Percentiles rank a stretch among this genome's conserved stretches.
phyloP scores from a whole-genome alignment of 1,140 invertebrate species.

The Heliconius congener region DNA sequence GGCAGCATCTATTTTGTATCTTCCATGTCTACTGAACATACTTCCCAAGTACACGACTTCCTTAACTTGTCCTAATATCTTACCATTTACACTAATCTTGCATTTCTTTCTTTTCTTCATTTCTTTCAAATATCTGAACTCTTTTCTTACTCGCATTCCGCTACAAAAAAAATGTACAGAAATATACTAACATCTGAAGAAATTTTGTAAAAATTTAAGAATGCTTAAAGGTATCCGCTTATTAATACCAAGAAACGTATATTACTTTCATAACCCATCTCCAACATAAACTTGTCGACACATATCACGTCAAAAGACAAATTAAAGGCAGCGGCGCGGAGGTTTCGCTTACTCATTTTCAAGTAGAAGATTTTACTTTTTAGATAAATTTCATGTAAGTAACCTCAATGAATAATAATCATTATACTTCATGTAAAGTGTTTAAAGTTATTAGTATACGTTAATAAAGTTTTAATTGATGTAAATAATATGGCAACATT shows the following conservation, averaged over 20 bases:
- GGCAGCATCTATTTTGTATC: no score
- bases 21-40: no score
- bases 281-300: conserved; percentile 40
- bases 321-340: conserved; percentile 40
- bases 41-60: no score
- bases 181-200: background rate
- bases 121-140: no score
- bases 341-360: conserved; percentile 44
- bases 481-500: background rate
- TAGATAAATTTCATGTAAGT: conserved; percentile 32
- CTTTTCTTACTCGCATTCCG: no score
- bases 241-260: conserved; percentile 37
- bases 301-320: conserved; percentile 43
- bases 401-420: conserved; percentile 19
- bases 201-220: conserved; percentile 16
- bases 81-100: no score
- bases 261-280: conserved; percentile 35
- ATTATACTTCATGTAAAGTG: background rate
- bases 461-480: conserved; percentile 2
- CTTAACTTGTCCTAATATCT: no score
- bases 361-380: conserved; percentile 44
- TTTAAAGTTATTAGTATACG: conserved; percentile 6
- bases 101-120: no score
- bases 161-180: background rate
- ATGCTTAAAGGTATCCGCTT: conserved; percentile 26